A percentile compares a stretch with the other conserved stretches of the same genome.
Conservation (phyloP, 2,113 vertebrate species). For the Carettochelys insculpta region DNA sequence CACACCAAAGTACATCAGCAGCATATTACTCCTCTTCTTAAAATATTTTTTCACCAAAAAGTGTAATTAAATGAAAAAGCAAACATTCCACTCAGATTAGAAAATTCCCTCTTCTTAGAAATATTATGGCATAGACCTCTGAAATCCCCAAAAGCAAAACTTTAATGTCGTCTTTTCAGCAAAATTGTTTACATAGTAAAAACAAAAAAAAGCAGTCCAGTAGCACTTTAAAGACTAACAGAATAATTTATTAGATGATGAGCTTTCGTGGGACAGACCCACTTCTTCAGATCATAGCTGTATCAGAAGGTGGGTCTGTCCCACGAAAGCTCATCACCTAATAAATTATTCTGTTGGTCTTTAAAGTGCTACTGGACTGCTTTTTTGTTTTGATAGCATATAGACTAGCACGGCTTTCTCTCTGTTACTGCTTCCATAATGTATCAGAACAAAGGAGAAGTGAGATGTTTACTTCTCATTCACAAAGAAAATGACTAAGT, state of each 20-base stretch:
- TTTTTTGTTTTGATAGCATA: no score
- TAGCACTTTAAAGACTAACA: no score
- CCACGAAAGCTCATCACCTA: no score
- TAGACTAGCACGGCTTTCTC: no score
- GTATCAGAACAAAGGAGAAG: not conserved
- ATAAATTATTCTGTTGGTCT: no score
- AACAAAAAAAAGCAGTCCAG: no score
- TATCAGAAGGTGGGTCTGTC: no score
- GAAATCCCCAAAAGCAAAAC: constrained; percentile 58
- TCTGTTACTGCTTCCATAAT: no score
- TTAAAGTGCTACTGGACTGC: no score
- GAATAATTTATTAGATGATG: no score
- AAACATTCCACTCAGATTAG: constrained; percentile 55
- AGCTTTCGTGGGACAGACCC: no score
- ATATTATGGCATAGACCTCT: constrained; percentile 28
- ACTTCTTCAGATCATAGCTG: no score
- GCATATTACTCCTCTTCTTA: constrained; percentile 35
- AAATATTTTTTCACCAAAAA: constrained; percentile 43
- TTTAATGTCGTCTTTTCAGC: constrained; percentile 56
- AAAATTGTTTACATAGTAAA: constrained; percentile 13
- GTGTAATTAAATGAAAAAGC: constrained; percentile 49
- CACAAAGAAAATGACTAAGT: constrained; percentile 29
- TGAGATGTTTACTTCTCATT: constrained; percentile 42
- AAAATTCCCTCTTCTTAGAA: constrained; percentile 49
- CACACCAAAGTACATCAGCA: constrained; percentile 29